Conservation (phyloP, 2,888 invertebrate species). For the Antheraea yamamai region DNA sequence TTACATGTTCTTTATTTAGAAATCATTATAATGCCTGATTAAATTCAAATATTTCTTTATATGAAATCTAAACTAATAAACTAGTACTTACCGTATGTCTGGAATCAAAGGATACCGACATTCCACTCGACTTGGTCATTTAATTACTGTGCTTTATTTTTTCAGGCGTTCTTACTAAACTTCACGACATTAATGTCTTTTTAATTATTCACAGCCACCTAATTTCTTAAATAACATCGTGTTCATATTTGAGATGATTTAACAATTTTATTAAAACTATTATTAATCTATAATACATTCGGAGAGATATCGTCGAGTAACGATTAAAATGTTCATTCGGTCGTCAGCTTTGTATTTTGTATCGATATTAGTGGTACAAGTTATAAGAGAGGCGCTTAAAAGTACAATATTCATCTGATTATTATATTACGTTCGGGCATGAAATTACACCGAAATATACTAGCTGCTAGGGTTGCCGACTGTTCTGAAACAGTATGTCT, state of each 20-base stretch:
- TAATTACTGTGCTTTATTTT: background rate
- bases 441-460: background rate
- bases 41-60: background rate
- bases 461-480: background rate
- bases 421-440: background rate
- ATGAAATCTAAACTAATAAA: background rate
- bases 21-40: background rate
- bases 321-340: slow-evolving; percentile 8
- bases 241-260: background rate
- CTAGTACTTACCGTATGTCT: background rate
- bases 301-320: background rate
- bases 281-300: background rate
- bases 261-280: background rate
- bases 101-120: background rate
- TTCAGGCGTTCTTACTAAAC: background rate
- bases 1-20: background rate
- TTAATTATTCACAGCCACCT: background rate
- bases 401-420: background rate
- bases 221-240: background rate
- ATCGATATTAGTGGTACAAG: background rate
- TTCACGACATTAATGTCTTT: background rate
- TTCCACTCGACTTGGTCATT: background rate
- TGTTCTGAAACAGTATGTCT: background rate
- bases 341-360: background rate
- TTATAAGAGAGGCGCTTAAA: background rate